A percentile compares a stretch with the other conserved stretches of the same genome.
Evolutionary conservation across 2,113 vertebrate species (phyloP).

Genomic region (Trogon surrucura): DNA sequence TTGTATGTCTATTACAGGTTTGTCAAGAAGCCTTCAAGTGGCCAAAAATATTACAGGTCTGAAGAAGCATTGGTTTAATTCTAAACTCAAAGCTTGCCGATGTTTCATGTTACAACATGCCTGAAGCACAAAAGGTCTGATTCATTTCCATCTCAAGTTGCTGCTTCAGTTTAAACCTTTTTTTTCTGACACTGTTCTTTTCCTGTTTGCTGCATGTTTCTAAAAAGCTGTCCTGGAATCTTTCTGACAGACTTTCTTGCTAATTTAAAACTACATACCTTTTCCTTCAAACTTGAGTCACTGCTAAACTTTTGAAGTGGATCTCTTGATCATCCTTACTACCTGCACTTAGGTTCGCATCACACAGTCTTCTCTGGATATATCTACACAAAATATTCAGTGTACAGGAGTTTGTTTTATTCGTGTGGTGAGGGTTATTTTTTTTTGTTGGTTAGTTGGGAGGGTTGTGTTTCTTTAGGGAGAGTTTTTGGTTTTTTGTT

Average conservation of each 20-base stretch:
- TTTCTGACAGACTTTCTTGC: background rate
- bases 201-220: background rate
- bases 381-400: background rate
- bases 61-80: background rate
- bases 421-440: background rate
- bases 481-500: fast-evolving
- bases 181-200: background rate
- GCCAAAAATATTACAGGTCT: background rate
- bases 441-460: background rate
- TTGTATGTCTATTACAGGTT: background rate
- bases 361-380: background rate
- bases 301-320: background rate
- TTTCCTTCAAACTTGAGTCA: background rate
- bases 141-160: background rate
- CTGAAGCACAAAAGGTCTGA: background rate
- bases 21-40: background rate
- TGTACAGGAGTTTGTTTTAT: fast-evolving
- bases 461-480: background rate
- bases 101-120: background rate
- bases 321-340: background rate
- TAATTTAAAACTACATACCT: background rate
- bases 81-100: background rate
- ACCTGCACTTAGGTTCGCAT: background rate
- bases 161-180: background rate
- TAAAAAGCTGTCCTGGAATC: background rate